These are phyloP conservation scores for Tokudaia muenninki DNA, from an alignment of 2,797 vertebrate species.

Conservation along the genomic window DNA sequence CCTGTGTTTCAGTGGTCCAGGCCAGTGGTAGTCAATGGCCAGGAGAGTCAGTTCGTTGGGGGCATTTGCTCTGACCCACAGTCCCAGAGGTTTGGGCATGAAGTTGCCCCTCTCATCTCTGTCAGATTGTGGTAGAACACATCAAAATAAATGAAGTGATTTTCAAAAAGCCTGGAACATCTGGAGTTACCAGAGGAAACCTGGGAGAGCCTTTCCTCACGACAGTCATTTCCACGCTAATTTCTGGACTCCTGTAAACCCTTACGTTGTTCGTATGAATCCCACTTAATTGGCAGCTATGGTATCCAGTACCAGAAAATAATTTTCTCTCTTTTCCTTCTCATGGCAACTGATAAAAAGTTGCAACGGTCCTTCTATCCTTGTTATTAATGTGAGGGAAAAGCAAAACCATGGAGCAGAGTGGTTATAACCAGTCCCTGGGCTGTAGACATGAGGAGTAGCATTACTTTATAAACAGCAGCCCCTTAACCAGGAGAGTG, in stretches of 20 bases:
- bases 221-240: neutral
- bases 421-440: neutral
- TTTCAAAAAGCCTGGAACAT: conserved; percentile 21
- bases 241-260: neutral
- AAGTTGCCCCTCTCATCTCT: neutral
- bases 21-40: neutral
- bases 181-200: neutral
- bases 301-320: neutral
- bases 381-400: neutral
- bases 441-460: neutral
- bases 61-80: neutral
- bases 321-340: neutral
- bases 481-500: neutral
- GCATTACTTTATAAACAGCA: neutral
- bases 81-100: neutral
- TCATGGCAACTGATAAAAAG: neutral
- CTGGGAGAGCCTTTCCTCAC: neutral
- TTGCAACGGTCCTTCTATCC: neutral
- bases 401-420: neutral
- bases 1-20: neutral
- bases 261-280: neutral
- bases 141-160: neutral
- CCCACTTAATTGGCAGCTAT: neutral
- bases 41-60: neutral
- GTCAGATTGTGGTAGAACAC: neutral